Evolutionary conservation across 2,888 invertebrate genomes (phyloP).

Genomic region (Odontocolon sp.): DNA sequence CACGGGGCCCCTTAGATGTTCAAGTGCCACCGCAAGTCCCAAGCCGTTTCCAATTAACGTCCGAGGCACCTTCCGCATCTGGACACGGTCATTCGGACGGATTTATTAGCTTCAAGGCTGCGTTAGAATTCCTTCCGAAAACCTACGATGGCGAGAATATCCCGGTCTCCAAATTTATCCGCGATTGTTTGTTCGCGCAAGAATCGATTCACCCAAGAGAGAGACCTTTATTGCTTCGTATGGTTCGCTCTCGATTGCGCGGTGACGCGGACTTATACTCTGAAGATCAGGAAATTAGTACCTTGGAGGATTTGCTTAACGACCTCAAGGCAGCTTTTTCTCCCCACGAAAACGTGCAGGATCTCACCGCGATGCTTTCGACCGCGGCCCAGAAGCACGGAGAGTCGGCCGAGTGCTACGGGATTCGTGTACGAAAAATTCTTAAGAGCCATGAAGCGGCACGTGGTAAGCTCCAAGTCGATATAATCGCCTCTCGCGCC

Average conservation of each 20-base stretch:
- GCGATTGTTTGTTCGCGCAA: no score
- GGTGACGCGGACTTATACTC: not conserved
- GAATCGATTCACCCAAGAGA: not conserved
- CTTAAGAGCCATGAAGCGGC: not conserved
- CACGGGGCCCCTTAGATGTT: no score
- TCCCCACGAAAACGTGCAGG: not conserved
- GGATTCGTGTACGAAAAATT: not conserved
- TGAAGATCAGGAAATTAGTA: not conserved
- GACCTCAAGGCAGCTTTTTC: not conserved
- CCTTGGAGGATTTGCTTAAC: not conserved
- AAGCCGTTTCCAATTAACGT: no score
- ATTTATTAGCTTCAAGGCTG: no score
- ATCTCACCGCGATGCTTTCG: not conserved
- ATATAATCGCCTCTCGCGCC: no score
- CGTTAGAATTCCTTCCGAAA: not conserved
- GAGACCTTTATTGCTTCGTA: not conserved
- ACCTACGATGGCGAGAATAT: not conserved
- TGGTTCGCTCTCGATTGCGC: not conserved
- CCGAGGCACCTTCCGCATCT: no score
- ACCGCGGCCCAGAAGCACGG: not conserved
- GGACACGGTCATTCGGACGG: no score
- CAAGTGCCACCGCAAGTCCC: no score
- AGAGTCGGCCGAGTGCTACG: not conserved
- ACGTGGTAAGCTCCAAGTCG: no score
- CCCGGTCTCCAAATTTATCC: no score